Conservation (phyloP, 2,113 vertebrate species). For the Urocitellus parryii region DNA sequence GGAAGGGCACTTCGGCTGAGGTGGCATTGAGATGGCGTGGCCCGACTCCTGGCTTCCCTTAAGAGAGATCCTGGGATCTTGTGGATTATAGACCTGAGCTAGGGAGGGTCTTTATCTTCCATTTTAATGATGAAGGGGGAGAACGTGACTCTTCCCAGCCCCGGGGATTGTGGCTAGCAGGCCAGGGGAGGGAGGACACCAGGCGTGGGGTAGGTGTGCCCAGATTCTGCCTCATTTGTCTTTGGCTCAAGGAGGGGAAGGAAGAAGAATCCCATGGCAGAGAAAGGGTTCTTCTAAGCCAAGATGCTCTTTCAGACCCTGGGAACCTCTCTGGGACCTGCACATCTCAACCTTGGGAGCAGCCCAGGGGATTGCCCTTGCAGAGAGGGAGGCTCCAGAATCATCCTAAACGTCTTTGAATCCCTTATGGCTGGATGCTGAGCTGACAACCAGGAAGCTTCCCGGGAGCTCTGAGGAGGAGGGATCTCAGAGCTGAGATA, state of each 20-base stretch:
- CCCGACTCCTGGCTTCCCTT: no score
- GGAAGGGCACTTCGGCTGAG: not conserved
- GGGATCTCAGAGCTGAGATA: not conserved
- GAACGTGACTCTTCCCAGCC: not conserved
- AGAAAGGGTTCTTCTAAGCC: not conserved
- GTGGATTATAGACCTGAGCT: not conserved
- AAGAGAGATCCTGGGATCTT: not conserved
- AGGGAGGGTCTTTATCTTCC: not conserved
- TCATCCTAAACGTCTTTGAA: not conserved
- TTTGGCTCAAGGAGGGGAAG: not conserved
- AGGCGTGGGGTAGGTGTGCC: not conserved
- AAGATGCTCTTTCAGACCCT: not conserved
- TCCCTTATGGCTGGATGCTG: not conserved
- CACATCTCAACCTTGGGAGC: not conserved
- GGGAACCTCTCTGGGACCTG: not conserved
- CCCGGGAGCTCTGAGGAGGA: not conserved
- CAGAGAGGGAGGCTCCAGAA: not conserved
- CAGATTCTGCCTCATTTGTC: not conserved
- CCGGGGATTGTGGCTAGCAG: not conserved
- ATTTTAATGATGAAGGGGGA: not conserved
- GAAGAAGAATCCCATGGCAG: not conserved
- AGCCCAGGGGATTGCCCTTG: rapidly evolving
- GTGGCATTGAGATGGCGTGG: not conserved
- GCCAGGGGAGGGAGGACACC: not conserved
- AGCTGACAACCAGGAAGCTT: not conserved